Conservation (phyloP, 30 jellyfish, hydroid and myxozoan species). For the Aurelia aurita complex sp. Pacific region DNA sequence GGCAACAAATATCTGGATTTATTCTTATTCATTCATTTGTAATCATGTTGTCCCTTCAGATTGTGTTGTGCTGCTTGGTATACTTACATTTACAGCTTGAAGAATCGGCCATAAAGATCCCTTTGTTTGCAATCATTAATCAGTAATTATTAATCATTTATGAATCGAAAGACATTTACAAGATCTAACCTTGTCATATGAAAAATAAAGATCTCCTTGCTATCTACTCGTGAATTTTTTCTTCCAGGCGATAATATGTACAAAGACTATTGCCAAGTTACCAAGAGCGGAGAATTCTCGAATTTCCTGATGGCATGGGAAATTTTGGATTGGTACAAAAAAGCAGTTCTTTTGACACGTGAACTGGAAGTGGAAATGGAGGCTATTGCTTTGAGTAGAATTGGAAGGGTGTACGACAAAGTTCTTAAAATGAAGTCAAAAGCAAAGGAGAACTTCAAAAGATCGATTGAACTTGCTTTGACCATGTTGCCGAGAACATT, state of each 20-base stretch:
- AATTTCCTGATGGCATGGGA: conserved; percentile 68
- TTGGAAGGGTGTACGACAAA: conserved; percentile 57
- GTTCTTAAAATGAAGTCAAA: conserved; percentile 35
- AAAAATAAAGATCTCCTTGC: too few relatives aligned
- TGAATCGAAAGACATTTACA: too few relatives aligned
- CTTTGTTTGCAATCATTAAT: too few relatives aligned
- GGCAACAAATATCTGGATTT: too few relatives aligned
- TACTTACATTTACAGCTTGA: too few relatives aligned
- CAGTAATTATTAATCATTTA: too few relatives aligned
- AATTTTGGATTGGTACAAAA: conserved; percentile 63
- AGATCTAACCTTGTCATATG: too few relatives aligned
- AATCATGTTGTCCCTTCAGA: too few relatives aligned
- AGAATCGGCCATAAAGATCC: too few relatives aligned
- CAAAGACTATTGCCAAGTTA: background rate
- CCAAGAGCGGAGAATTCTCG: background rate
- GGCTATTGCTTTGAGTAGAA: conserved; percentile 79
- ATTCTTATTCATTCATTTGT: too few relatives aligned
- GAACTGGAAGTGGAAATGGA: conserved; percentile 72
- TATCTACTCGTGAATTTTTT: background rate
- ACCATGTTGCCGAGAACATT: conserved; percentile 62
- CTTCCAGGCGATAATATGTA: conserved; percentile 44
- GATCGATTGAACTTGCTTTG: conserved; percentile 57
- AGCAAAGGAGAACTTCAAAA: conserved; percentile 56
- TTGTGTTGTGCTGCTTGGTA: too few relatives aligned
- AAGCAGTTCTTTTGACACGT: conserved; percentile 69